Conservation (phyloP, 2,888 invertebrate genomes). For the Gastracanthus pulcherrimus region DNA sequence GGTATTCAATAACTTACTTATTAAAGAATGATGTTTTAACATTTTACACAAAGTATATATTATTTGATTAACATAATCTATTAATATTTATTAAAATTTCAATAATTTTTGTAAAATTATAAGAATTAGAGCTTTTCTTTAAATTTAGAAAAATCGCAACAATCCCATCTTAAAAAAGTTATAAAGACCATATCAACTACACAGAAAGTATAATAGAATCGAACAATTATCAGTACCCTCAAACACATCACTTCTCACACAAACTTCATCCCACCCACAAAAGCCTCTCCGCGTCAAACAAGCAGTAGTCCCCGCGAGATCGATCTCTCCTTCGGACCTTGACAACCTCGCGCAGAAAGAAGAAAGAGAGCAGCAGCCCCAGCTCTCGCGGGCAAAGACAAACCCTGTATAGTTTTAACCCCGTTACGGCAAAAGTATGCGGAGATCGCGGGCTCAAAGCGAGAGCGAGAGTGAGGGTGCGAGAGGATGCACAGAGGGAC, state of each 20-base stretch:
- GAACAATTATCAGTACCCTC: too few species aligned
- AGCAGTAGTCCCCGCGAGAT: neutral
- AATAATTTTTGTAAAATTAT: too few species aligned
- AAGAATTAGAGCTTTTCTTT: too few species aligned
- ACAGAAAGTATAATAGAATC: too few species aligned
- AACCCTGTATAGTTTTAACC: slow-evolving; percentile 53
- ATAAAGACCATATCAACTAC: too few species aligned
- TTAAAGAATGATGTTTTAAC: too few species aligned
- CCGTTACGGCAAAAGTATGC: slow-evolving; percentile 49
- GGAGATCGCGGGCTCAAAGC: slow-evolving; percentile 36
- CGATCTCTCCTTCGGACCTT: slow-evolving; percentile 33
- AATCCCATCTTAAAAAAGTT: too few species aligned
- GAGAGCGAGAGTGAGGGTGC: slow-evolving; percentile 52
- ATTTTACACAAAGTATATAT: too few species aligned
- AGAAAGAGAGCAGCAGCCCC: slow-evolving; percentile 12
- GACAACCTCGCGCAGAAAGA: slow-evolving; percentile 29
- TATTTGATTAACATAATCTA: too few species aligned
- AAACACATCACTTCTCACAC: too few species aligned
- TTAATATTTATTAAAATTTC: too few species aligned
- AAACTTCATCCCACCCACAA: neutral
- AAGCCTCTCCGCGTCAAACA: neutral
- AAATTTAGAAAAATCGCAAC: neutral
- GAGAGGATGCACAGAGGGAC: slow-evolving; percentile 51
- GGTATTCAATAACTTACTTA: too few species aligned
- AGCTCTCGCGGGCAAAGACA: neutral